Base-by-base conservation (phyloP, 1,140 invertebrate species). In the Cepaea nemoralis region DNA sequence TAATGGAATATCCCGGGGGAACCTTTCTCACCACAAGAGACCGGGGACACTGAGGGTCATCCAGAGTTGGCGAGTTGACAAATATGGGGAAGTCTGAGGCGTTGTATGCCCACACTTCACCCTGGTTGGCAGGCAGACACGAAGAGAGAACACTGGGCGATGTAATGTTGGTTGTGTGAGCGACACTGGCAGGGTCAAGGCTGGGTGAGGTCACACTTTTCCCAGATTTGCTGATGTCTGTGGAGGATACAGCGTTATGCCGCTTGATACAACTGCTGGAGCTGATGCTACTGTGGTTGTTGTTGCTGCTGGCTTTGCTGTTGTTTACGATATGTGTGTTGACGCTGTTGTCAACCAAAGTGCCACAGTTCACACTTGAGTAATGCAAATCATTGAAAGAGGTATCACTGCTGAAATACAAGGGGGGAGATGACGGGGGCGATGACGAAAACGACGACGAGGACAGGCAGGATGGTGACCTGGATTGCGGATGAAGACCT, bases 21-120 rank as follows among this genome's bases (percentile, higher is more conserved):
- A 97, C 94, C 84, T 90, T 90, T 90, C 95, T 94, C 63, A 97
- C 94, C 48, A 95, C 92, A 80, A 94, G 81, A 3, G 93, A 86
- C 19, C 93, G 93, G 77, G 93, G 92, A 0, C 94, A 93, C 80
- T 95, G 94, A 0, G 93, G 93, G 77, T 94, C 94, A 87, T 95
- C 94, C 85, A 97, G 91, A 0, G 96, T 96, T 0, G 95, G 95
- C 16, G 96, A 97, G 90, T 96, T 95, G 45, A 97, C 95, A 91
- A 97, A 98, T 83, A 97, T 94, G 0, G 96, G 95, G 87, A 93
- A 93, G 40, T 95, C 93, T 24, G 95, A 96, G 66, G 96, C 94
- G 91, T 97, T 98, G 93, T 97, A 97, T 48, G 96, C 93, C 96
- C 96, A 97, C 0, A 97, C 95, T 39, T 80, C 78, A 0, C 69